These are phyloP conservation scores for Loris lydekkerianus DNA, from an alignment of 2,797 vertebrate species.

Conservation along the genomic window DNA sequence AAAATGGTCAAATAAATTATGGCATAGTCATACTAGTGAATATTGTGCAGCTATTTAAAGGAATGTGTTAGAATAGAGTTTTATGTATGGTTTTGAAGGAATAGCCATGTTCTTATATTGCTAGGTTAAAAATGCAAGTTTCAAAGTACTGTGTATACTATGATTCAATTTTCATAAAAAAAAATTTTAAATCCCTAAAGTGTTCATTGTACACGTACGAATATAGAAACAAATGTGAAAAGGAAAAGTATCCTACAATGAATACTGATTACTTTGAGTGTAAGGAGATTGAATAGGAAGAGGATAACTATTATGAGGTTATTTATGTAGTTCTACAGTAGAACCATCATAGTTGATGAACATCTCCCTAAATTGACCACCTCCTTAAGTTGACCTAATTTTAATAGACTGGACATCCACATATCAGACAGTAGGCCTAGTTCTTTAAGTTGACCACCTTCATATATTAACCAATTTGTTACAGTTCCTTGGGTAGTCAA, in stretches of 20 bases:
- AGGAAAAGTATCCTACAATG: not conserved
- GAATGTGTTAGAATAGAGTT: slow-evolving; percentile 24
- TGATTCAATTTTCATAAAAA: slow-evolving; percentile 49
- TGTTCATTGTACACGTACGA: not conserved
- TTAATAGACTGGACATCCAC: too few relatives aligned
- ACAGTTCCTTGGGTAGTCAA: too few relatives aligned
- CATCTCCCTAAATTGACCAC: too few relatives aligned
- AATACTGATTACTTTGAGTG: not conserved
- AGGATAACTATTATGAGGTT: slow-evolving; percentile 1
- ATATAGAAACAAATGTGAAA: slow-evolving; percentile 26
- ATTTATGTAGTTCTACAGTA: not conserved
- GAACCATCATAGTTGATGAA: too few relatives aligned
- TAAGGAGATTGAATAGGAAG: not conserved
- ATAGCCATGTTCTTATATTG: slow-evolving; percentile 11
- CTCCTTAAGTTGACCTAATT: too few relatives aligned
- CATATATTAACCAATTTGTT: too few relatives aligned
- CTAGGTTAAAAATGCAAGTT: slow-evolving; percentile 52
- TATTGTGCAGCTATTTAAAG: slow-evolving; percentile 36
- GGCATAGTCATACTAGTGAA: slow-evolving; percentile 31
- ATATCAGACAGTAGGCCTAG: too few relatives aligned
- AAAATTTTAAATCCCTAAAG: slow-evolving; percentile 11
- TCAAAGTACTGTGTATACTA: slow-evolving; percentile 28
- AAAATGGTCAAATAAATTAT: slow-evolving; percentile 55
- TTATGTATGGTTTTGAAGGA: slow-evolving; percentile 15
- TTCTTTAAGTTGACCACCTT: too few relatives aligned